Evolutionary conservation across 1,140 invertebrate species (phyloP).

Genomic region (Muscidifurax raptorellus): DNA sequence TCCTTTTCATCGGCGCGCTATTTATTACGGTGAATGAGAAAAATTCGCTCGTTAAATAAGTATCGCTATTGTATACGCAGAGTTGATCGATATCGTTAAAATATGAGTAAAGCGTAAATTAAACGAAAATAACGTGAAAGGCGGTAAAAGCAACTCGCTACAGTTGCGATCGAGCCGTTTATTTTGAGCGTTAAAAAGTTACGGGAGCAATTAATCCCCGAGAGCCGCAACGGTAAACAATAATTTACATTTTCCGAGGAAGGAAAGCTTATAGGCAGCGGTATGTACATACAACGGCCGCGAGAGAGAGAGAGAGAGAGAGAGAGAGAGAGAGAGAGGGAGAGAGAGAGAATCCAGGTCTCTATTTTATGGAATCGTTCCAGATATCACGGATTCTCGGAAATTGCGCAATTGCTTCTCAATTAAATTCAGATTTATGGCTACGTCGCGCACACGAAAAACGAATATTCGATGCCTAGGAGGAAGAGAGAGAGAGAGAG

Average conservation of each 20-base stretch:
- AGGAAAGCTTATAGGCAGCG: constrained; percentile 22
- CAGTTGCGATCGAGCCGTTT: background rate
- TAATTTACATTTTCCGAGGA: constrained; percentile 45
- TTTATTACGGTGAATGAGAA: background rate
- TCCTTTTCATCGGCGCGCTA: background rate
- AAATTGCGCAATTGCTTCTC: constrained; percentile 45
- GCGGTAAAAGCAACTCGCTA: background rate
- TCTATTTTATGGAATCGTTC: constrained; percentile 49
- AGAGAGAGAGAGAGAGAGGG: too few relatives aligned
- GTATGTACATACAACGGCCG: background rate
- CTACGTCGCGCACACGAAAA: constrained; percentile 4
- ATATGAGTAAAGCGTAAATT: background rate
- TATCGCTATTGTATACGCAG: background rate
- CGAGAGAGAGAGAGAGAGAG: background rate
- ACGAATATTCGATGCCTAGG: constrained; percentile 26
- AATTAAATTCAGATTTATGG: constrained; percentile 52
- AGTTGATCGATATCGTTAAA: background rate
- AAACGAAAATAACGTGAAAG: background rate
- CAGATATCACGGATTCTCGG: constrained; percentile 48
- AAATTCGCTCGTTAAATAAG: background rate
- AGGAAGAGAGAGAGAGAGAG: background rate
- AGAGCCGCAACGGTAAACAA: constrained; percentile 26
- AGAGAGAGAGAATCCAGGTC: background rate
- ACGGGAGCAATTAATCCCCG: constrained; percentile 26
- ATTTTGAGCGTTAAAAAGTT: constrained; percentile 35